Conservation (phyloP, 2,797 vertebrate genomes). For the Chrosomus eos region DNA sequence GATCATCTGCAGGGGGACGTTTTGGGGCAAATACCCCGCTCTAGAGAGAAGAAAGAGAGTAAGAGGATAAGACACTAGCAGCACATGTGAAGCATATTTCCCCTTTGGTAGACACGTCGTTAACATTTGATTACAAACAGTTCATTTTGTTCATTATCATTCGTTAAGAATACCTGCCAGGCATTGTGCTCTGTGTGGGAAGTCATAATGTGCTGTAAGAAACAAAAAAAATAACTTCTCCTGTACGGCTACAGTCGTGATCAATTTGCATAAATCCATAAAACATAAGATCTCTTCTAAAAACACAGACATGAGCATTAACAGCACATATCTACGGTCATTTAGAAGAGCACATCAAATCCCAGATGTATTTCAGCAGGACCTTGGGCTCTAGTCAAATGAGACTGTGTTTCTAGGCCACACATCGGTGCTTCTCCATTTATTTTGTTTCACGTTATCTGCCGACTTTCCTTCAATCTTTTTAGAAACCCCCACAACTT, state of each 20-base stretch:
- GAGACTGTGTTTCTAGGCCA: conserved; percentile 27
- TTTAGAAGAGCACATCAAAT: conserved; percentile 38
- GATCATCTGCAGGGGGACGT: conserved; percentile 92
- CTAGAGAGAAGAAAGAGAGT: conserved; percentile 65
- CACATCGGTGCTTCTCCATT: conserved; percentile 15
- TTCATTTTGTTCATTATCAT: conserved; percentile 44
- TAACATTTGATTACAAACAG: conserved; percentile 25
- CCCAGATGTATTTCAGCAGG: conserved; percentile 39
- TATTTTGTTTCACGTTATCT: neutral
- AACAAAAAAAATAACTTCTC: conserved; percentile 11
- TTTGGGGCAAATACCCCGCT: conserved; percentile 95
- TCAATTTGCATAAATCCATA: conserved; percentile 54
- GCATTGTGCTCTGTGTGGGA: conserved; percentile 12
- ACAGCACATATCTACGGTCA: conserved; percentile 46
- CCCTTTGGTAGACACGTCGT: conserved; percentile 1
- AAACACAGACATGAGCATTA: conserved; percentile 38
- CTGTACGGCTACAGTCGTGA: conserved; percentile 34
- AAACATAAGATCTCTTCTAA: conserved; percentile 47
- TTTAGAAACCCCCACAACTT: conserved; percentile 15
- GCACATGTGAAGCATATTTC: conserved; percentile 19
- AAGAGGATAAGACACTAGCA: neutral
- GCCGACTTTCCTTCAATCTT: neutral
- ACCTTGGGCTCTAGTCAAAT: conserved; percentile 47
- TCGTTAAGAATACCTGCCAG: conserved; percentile 29
- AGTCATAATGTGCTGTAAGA: conserved; percentile 26